phyloP scores from a whole-genome alignment of 2,113 vertebrate species.

The Psilopsiagon aymara region DNA sequence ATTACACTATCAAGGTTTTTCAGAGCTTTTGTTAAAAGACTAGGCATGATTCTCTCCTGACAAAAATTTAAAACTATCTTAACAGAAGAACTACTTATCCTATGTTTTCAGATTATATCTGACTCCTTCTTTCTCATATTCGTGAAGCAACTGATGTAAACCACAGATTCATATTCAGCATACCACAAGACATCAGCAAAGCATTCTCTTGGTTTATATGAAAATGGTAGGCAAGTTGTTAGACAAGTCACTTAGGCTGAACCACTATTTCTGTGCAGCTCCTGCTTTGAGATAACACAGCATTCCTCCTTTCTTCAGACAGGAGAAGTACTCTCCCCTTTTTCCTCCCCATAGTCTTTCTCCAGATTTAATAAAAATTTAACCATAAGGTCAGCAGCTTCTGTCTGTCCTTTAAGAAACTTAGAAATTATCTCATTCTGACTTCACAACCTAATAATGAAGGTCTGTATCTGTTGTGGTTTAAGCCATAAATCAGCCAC shows the following conservation, averaged over 20 bases:
- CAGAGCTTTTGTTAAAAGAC: not conserved
- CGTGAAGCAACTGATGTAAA: not conserved
- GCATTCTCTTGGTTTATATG: not conserved
- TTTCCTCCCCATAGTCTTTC: not conserved
- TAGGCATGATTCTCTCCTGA: not conserved
- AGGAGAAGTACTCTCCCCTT: not conserved
- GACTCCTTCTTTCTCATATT: not conserved
- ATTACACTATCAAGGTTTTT: not conserved
- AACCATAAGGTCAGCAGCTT: not conserved
- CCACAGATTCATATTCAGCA: not conserved
- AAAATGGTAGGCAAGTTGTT: not conserved
- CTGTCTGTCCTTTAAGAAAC: not conserved
- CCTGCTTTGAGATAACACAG: not conserved
- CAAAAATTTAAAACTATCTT: not conserved
- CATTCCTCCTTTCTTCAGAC: not conserved
- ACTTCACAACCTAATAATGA: not conserved
- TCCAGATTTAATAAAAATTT: not conserved
- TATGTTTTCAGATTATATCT: not conserved
- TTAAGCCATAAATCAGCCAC: too few species aligned
- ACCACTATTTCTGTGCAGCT: not conserved
- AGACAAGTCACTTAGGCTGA: not conserved
- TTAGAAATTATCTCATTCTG: not conserved
- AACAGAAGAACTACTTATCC: not conserved
- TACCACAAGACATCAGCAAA: not conserved
- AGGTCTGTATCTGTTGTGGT: not conserved